Evolutionary conservation across 2,113 vertebrate species (phyloP).

Genomic region (Drymodes brunneopygia): DNA sequence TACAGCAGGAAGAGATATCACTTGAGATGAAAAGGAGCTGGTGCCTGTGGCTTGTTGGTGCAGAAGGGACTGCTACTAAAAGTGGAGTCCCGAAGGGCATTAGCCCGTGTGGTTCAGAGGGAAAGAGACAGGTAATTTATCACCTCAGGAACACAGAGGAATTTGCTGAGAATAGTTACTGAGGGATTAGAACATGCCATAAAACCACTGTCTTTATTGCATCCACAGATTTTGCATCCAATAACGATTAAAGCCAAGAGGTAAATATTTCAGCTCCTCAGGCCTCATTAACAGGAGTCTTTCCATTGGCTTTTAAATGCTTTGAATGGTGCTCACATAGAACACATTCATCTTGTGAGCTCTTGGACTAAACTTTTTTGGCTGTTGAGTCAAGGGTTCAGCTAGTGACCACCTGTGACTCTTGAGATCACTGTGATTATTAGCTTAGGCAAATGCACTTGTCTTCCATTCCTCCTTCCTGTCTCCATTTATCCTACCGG

Average conservation of each 20-base stretch:
- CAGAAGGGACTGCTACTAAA: background rate
- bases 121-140: background rate
- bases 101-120: background rate
- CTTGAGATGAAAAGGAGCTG: background rate
- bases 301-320: background rate
- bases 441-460: slow-evolving; percentile 52
- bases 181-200: background rate
- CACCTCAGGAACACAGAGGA: background rate
- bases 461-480: slow-evolving; percentile 44
- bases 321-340: slow-evolving; percentile 8
- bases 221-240: background rate
- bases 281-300: background rate
- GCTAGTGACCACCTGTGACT: slow-evolving; percentile 54
- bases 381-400: slow-evolving; percentile 5
- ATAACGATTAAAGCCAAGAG: background rate
- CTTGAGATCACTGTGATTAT: slow-evolving; percentile 45
- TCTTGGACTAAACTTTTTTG: slow-evolving; percentile 35
- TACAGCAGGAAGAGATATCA: background rate
- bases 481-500: slow-evolving; percentile 28
- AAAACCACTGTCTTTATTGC: background rate
- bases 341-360: background rate
- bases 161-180: background rate
- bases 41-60: background rate
- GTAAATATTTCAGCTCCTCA: slow-evolving; percentile 14
- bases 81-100: background rate